Evolutionary conservation across 2,888 invertebrate species (phyloP), one percentile per base, ranked within the genome.

Genomic region (Sialis lutaria): DNA sequence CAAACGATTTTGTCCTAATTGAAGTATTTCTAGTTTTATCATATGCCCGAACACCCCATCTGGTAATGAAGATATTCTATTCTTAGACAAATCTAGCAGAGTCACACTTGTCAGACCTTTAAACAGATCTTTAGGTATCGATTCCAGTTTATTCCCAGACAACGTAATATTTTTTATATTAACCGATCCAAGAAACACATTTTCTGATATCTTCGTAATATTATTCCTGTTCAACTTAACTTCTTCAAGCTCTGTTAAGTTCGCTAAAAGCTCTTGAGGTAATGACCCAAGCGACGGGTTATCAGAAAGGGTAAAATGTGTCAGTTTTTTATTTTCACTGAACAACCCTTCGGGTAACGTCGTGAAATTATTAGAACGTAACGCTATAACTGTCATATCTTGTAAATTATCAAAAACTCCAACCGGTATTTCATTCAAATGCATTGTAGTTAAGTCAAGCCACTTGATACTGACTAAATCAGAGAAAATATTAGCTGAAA

Each of bases 401-500:
- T 63, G 65, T 47, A 84, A 63, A 50, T 72, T 67, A 47, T 69
- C 63, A 57, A 85, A 83, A 44, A 79, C 68, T 53, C 74, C 72
- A 6, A 68, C 60, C 0, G 77, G 74, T 44, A 87, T 64, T 48
- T 69, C 67, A 48, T 70, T 70, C 52, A 86, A 68, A 44, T 70
- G 68, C 60, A 84, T 86, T 9, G 70, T 65, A 54, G 78, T 76
- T 47, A 89, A 61, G 64, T 84, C 82, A 50, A 89, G 67, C 52
- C 73, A 72, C 54, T 71, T 67, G 5, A 88, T 65, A 0, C 74
- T 73, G 33, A 69, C 64, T 3, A 80, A 69, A 42, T 79, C 74
- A 33, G 72, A 70, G 57, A 85, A 82, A 50, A 75, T 69, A 48
- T 74, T 69, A 50, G 73, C 67, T 10, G 75, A 69, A 37, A 85